These are phyloP conservation scores for Pangasius mekongensis DNA, from an alignment of 2,797 vertebrate genomes.

Conservation along the genomic window DNA sequence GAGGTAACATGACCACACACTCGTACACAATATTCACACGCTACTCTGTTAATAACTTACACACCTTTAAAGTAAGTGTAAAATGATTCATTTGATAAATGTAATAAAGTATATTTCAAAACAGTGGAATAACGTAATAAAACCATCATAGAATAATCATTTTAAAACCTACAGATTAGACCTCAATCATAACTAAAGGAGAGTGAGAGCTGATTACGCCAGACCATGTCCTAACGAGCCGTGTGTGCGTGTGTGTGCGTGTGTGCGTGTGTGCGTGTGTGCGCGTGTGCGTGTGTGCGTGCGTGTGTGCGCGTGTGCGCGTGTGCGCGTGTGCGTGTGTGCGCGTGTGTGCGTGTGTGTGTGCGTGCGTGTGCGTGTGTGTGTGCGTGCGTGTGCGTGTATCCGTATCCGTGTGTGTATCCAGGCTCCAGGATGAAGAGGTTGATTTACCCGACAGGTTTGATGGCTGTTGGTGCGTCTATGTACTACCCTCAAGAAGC, in stretches of 20 bases:
- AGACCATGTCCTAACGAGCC: too few species aligned
- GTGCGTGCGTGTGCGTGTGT: neutral
- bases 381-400: neutral
- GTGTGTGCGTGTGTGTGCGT: neutral
- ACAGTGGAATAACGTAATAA: neutral
- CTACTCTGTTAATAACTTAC: neutral
- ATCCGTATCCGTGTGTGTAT: neutral
- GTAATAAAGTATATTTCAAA: too few species aligned
- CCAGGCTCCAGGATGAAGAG: slow-evolving; percentile 88
- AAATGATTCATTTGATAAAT: too few species aligned
- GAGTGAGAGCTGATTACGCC: too few species aligned
- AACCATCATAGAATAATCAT: neutral
- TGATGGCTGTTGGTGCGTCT: slow-evolving; percentile 82
- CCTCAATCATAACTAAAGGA: too few species aligned
- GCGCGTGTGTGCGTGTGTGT: neutral
- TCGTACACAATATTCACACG: neutral
- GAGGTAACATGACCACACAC: slow-evolving; percentile 69
- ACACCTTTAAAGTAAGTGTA: neutral
- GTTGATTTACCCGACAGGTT: slow-evolving; percentile 83
- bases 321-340: neutral
- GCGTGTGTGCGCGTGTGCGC: too few species aligned
- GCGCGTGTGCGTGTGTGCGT: too few species aligned
- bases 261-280: neutral
- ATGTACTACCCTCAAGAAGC: slow-evolving; percentile 92
- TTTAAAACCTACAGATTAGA: too few species aligned